Evolutionary conservation across 2,113 vertebrate species (phyloP).

Genomic region (Hippocampus barbouri): DNA sequence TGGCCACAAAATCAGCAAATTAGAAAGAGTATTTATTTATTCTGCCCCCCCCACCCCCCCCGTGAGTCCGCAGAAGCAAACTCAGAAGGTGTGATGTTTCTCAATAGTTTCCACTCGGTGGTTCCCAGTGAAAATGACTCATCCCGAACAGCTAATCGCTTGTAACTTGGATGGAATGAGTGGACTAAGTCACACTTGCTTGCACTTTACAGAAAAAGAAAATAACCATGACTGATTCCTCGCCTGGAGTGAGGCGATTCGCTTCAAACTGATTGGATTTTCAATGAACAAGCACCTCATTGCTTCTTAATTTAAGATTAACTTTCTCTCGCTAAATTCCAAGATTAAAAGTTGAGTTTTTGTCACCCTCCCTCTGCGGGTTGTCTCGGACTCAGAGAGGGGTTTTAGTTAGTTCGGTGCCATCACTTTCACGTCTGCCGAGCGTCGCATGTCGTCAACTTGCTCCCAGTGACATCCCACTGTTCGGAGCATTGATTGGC

Average conservation of each 20-base stretch:
- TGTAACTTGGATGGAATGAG: slow-evolving; percentile 59
- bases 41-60: slow-evolving; percentile 35
- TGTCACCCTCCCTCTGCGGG: slow-evolving; percentile 25
- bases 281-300: slow-evolving; percentile 54
- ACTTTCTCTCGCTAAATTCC: slow-evolving; percentile 36
- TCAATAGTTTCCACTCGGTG: slow-evolving; percentile 61
- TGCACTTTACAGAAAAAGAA: slow-evolving; percentile 57
- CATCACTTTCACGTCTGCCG: slow-evolving; percentile 70
- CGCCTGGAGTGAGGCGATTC: slow-evolving; percentile 51
- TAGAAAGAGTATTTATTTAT: slow-evolving; percentile 63
- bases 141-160: slow-evolving; percentile 73
- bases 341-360: slow-evolving; percentile 25
- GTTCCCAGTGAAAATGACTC: slow-evolving; percentile 60
- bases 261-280: slow-evolving; percentile 59
- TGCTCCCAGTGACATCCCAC: slow-evolving; percentile 82
- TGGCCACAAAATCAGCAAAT: slow-evolving; percentile 44
- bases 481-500: slow-evolving; percentile 85
- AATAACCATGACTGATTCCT: slow-evolving; percentile 57
- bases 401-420: slow-evolving; percentile 65
- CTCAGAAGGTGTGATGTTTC: slow-evolving; percentile 57
- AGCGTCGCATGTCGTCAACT: slow-evolving; percentile 72
- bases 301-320: slow-evolving; percentile 72
- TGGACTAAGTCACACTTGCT: slow-evolving; percentile 62
- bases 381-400: slow-evolving; percentile 40
- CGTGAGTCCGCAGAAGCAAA: slow-evolving; percentile 49